A percentile compares a stretch with the other conserved stretches of the same genome.
These are phyloP conservation scores for Callosobruchus maculatus DNA, from an alignment of 2,888 invertebrate genomes.

Conservation along the genomic window DNA sequence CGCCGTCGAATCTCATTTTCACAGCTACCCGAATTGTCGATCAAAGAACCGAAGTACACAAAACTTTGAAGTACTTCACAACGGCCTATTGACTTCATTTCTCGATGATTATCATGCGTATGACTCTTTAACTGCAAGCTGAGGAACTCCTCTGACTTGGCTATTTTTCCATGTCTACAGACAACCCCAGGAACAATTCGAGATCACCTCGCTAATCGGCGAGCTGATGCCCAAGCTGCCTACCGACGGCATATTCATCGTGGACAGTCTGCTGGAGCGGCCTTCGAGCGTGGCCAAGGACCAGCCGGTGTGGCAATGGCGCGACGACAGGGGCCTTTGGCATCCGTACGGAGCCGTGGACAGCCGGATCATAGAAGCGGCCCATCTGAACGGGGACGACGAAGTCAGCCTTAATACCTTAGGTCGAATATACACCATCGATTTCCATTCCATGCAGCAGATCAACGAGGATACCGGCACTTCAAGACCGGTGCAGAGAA, in stretches of 20 bases:
- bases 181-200: slow-evolving; percentile 90
- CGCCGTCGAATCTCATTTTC: no score
- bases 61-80: no score
- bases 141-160: no score
- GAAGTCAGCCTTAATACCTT: slow-evolving; percentile 90
- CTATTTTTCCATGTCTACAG: no score
- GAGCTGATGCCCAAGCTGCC: slow-evolving; percentile 97
- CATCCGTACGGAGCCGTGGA: slow-evolving; percentile 92
- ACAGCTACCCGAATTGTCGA: no score
- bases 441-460: slow-evolving; percentile 96
- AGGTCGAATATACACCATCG: slow-evolving; percentile 92
- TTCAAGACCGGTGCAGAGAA: slow-evolving; percentile 73
- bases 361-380: slow-evolving; percentile 91
- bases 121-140: no score
- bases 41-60: no score
- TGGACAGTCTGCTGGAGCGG: slow-evolving; percentile 82
- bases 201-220: slow-evolving; percentile 94
- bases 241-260: slow-evolving; percentile 90
- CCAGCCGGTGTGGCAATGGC: slow-evolving; percentile 94
- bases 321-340: slow-evolving; percentile 89
- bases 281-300: slow-evolving; percentile 66
- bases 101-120: no score
- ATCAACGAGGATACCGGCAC: slow-evolving; percentile 94
- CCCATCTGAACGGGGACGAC: slow-evolving; percentile 90
- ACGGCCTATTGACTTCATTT: no score